Evolutionary conservation across 2,113 vertebrate species (phyloP).

Genomic region (Vireo altiloquus): DNA sequence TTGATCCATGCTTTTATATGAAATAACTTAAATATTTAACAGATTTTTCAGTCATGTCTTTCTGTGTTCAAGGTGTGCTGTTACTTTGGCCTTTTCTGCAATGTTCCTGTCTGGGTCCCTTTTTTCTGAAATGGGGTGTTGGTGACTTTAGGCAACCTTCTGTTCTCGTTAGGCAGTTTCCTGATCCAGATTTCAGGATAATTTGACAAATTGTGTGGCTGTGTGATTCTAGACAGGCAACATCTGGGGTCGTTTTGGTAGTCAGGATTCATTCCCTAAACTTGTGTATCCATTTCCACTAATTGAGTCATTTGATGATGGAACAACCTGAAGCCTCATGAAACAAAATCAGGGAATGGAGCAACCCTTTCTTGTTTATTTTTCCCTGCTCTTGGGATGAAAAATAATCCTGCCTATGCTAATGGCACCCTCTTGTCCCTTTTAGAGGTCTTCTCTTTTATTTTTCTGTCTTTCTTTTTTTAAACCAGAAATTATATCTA

Average conservation of each 20-base stretch:
- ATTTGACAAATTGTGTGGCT: background rate
- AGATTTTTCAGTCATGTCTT: background rate
- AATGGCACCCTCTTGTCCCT: background rate
- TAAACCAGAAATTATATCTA: background rate
- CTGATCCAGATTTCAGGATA: background rate
- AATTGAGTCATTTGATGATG: background rate
- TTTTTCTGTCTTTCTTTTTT: background rate
- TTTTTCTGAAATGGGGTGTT: background rate
- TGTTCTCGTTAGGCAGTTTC: background rate
- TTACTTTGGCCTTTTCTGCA: background rate
- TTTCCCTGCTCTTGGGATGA: background rate
- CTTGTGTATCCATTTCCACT: background rate
- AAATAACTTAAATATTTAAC: background rate
- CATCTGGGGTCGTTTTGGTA: background rate
- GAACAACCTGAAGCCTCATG: background rate
- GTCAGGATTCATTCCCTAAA: background rate
- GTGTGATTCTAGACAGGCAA: background rate
- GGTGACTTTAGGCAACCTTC: background rate
- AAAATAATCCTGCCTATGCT: background rate
- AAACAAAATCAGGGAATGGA: background rate
- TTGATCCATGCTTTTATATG: background rate
- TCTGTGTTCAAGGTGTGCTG: background rate
- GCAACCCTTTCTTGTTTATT: background rate
- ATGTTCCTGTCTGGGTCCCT: fast-evolving
- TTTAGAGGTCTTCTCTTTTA: background rate